phyloP scores from a whole-genome alignment of 2,888 invertebrate species.

The Allolobophora icterica region DNA sequence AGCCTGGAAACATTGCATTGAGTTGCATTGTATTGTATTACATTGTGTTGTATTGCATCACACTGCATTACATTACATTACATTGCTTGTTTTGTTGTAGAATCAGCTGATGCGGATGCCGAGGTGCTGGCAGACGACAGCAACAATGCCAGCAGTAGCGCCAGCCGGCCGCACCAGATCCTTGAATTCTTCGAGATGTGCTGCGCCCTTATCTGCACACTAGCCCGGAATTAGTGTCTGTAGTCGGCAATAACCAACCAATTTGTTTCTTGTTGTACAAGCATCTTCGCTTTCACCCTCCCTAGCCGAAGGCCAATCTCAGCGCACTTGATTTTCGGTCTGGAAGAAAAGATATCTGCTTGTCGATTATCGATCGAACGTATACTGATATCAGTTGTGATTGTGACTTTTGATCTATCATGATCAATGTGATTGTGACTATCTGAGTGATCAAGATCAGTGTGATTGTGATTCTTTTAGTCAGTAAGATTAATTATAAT shows the following conservation, averaged over 20 bases:
- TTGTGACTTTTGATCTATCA: neutral
- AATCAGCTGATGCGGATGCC: neutral
- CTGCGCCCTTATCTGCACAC: constrained; percentile 93
- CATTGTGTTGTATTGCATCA: neutral
- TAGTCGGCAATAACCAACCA: neutral
- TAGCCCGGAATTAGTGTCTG: constrained; percentile 75
- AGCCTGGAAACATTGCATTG: too few relatives aligned
- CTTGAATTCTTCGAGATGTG: constrained; percentile 99
- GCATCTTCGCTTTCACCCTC: neutral
- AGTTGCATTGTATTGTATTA: neutral
- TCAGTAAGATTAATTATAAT: too few relatives aligned
- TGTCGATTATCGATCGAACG: neutral
- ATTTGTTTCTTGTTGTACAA: constrained; percentile 14
- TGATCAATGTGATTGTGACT: neutral
- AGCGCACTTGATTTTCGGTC: neutral
- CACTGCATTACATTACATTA: neutral
- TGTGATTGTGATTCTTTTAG: neutral
- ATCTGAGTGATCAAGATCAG: neutral
- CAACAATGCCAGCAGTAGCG: neutral
- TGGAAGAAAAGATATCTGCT: neutral
- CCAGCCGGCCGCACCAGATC: constrained; percentile 78
- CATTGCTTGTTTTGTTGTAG: neutral
- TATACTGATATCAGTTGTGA: neutral
- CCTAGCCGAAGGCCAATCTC: neutral
- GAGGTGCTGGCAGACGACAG: neutral